A percentile compares a stretch with the other conserved stretches of the same genome.
phyloP scores from a whole-genome alignment of 2,113 vertebrate genomes.

The Ahaetulla prasina region DNA sequence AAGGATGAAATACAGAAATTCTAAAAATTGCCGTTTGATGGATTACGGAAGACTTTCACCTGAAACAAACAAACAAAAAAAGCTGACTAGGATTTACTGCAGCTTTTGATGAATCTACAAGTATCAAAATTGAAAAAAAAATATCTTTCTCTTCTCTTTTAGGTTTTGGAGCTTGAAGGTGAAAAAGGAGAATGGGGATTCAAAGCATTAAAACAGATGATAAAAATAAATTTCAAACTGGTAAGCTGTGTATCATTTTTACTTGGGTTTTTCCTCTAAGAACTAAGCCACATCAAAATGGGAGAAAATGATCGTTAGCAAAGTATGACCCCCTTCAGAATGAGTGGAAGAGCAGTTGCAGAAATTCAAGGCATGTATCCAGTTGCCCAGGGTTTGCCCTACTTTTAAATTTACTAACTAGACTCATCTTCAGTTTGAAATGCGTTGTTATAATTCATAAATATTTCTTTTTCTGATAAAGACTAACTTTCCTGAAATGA shows the following conservation, averaged over 20 bases:
- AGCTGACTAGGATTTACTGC: background rate
- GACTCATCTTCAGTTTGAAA: background rate
- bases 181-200: constrained; percentile 99
- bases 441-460: background rate
- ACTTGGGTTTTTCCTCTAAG: constrained; percentile 3
- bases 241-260: constrained; percentile 65
- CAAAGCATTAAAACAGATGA: constrained; percentile 99
- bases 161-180: constrained; percentile 98
- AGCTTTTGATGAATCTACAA: background rate
- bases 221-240: constrained; percentile 99
- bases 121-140: constrained; percentile 11
- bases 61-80: background rate
- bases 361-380: background rate
- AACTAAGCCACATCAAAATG: constrained; percentile 28
- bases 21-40: background rate
- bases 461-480: constrained; percentile 51
- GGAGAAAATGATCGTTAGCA: constrained; percentile 7
- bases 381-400: background rate
- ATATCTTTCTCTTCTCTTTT: constrained; percentile 49
- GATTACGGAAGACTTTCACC: background rate
- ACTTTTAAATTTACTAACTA: background rate
- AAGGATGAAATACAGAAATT: background rate
- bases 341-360: too few relatives aligned
- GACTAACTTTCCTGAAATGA: constrained; percentile 99
- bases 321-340: background rate